Conservation (phyloP, 2,797 vertebrate genomes). For the Gallirallus australis region DNA sequence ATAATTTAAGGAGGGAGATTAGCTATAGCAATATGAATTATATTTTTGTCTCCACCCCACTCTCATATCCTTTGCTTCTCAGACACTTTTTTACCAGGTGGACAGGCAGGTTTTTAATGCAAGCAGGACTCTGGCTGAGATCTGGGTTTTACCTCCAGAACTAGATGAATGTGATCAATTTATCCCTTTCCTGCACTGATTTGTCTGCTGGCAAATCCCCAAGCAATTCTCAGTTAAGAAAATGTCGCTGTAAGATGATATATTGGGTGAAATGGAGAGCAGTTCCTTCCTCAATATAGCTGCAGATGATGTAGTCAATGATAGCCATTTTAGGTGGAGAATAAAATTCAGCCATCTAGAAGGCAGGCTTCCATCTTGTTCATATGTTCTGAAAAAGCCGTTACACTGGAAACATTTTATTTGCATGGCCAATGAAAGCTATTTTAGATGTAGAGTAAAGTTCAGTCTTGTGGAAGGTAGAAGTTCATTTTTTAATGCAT, state of each 20-base stretch:
- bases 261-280: slow-evolving; percentile 33
- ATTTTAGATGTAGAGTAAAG: neutral
- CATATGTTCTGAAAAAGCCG: neutral
- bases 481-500: neutral
- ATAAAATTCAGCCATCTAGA: slow-evolving; percentile 26
- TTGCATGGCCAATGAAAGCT: neutral
- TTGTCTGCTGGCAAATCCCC: slow-evolving; percentile 63
- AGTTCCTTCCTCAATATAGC: slow-evolving; percentile 47
- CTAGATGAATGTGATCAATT: slow-evolving; percentile 60
- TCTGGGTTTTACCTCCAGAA: slow-evolving; percentile 5
- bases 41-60: slow-evolving; percentile 23
- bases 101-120: slow-evolving; percentile 36
- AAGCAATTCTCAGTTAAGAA: slow-evolving; percentile 67
- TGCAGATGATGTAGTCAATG: slow-evolving; percentile 34
- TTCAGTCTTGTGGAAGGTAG: neutral
- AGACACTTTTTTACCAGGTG: slow-evolving; percentile 32
- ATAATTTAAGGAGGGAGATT: slow-evolving; percentile 32
- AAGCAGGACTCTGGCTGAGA: slow-evolving; percentile 8
- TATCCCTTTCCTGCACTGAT: slow-evolving; percentile 51
- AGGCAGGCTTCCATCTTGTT: slow-evolving; percentile 29
- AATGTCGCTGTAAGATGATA: slow-evolving; percentile 13
- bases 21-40: slow-evolving; percentile 17
- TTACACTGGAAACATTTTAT: neutral
- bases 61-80: slow-evolving; percentile 26
- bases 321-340: slow-evolving; percentile 15